These are phyloP conservation scores for Rhagonycha fulva DNA, from an alignment of 2,888 invertebrate genomes.

Conservation along the genomic window DNA sequence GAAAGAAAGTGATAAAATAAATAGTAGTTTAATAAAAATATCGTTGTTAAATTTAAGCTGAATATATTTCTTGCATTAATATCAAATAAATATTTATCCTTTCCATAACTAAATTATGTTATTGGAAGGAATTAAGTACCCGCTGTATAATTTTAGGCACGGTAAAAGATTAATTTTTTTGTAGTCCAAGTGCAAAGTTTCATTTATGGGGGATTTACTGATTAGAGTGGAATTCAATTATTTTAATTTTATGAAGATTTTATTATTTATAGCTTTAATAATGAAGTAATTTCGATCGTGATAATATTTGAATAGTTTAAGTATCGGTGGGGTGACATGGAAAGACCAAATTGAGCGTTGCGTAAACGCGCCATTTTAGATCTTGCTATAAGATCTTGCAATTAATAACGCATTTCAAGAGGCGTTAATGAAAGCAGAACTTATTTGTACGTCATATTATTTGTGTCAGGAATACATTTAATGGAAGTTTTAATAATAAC, in stretches of 20 bases:
- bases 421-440: conserved; percentile 15
- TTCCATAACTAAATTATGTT: too few relatives aligned
- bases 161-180: too few relatives aligned
- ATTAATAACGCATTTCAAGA: conserved; percentile 19
- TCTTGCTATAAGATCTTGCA: conserved; percentile 3
- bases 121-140: too few relatives aligned
- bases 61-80: too few relatives aligned
- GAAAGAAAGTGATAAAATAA: too few relatives aligned
- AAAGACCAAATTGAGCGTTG: neutral
- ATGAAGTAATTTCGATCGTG: neutral
- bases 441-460: conserved; percentile 15
- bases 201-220: neutral
- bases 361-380: neutral
- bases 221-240: neutral
- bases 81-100: too few relatives aligned
- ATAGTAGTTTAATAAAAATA: too few relatives aligned
- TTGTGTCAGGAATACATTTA: conserved; percentile 9
- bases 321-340: neutral
- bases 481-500: conserved; percentile 12
- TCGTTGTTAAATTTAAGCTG: too few relatives aligned
- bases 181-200: neutral
- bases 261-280: neutral
- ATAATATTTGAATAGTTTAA: conserved; percentile 5
- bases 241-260: neutral
- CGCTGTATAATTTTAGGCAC: too few relatives aligned